Evolutionary conservation across 1,140 invertebrate species (phyloP).

Genomic region (Papilio polyxenes): DNA sequence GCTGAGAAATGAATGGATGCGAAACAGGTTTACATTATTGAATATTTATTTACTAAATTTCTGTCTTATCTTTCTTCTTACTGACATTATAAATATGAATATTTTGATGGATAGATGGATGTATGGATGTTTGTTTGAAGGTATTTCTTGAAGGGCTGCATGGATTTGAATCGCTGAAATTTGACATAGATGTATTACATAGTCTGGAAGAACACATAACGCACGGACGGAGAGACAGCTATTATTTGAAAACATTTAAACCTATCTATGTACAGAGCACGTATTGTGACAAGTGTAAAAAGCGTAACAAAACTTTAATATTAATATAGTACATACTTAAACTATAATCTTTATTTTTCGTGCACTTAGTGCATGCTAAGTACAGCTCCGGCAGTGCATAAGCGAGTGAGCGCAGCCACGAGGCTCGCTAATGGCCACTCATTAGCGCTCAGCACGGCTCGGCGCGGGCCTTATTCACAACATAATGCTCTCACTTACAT

Average conservation of each 20-base stretch:
- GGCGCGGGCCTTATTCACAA: background rate
- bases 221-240: no score
- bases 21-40: background rate
- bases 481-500: constrained; percentile 4
- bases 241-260: no score
- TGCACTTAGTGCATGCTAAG: background rate
- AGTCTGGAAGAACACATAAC: no score
- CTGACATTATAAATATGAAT: background rate
- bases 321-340: background rate
- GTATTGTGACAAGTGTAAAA: no score
- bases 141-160: no score
- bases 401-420: background rate
- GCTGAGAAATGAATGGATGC: background rate
- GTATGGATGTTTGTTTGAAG: no score
- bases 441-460: constrained; percentile 4
- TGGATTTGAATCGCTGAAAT: no score
- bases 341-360: background rate
- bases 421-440: constrained; percentile 21
- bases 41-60: background rate
- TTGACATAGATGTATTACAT: no score
- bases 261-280: no score
- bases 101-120: no score
- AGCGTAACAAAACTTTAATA: no score
- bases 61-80: background rate
- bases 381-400: background rate